These are phyloP conservation scores for Trachelus stipa DNA, from an alignment of 2,888 invertebrate species.

Conservation along the genomic window DNA sequence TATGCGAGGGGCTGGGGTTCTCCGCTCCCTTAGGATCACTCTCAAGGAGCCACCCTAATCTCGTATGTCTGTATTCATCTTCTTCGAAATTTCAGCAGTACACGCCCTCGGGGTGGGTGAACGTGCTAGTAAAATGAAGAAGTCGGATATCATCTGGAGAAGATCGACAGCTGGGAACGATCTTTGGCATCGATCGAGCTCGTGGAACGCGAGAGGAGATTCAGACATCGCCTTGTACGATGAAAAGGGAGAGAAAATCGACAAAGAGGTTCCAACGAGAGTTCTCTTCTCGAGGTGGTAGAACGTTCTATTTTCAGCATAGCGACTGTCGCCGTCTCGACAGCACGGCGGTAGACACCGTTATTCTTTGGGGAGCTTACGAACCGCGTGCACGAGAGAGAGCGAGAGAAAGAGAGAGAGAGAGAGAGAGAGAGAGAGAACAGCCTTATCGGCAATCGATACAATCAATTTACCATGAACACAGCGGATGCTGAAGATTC, in stretches of 20 bases:
- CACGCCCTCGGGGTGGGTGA: background rate
- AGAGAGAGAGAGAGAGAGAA: slow-evolving; percentile 1
- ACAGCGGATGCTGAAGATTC: slow-evolving; percentile 31
- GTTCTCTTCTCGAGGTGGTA: background rate
- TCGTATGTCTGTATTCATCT: background rate
- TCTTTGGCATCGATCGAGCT: background rate
- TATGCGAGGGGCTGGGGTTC: slow-evolving; percentile 6
- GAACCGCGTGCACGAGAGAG: background rate
- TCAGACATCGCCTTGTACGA: background rate
- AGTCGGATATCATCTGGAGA: background rate
- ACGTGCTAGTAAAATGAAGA: background rate
- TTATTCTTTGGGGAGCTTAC: slow-evolving; percentile 40
- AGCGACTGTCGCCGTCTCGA: slow-evolving; percentile 51
- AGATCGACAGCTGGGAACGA: slow-evolving; percentile 5
- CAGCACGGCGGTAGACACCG: slow-evolving; percentile 52
- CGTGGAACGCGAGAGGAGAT: background rate
- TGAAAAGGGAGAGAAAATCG: background rate
- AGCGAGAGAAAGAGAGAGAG: background rate
- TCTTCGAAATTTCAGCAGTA: background rate
- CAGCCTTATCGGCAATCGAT: slow-evolving; percentile 16
- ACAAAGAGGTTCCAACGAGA: background rate
- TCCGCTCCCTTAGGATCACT: background rate
- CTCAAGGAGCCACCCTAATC: background rate
- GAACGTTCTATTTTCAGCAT: slow-evolving; percentile 41
- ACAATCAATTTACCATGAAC: slow-evolving; percentile 22